Base-by-base conservation (phyloP, 2,797 vertebrate genomes). In the Pseudotriccus pelzelni region DNA sequence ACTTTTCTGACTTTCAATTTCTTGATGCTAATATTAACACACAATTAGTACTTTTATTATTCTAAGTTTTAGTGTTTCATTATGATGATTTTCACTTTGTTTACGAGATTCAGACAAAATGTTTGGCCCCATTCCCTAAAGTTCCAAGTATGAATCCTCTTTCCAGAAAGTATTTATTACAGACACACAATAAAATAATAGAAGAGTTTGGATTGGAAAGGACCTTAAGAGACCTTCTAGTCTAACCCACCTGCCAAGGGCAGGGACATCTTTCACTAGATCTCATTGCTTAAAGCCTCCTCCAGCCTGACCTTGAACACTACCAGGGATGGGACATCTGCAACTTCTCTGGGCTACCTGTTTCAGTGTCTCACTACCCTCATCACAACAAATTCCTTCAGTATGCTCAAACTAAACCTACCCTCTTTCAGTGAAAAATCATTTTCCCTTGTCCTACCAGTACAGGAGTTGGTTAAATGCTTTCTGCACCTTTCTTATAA, bases 101-200 rank as follows among this genome's bases (percentile, higher is more conserved):
- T 66, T 69, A 36, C n/a, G n/a, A 79, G 14, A 63, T 63, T 67
- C 18, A 49, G 32, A 78, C 8, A 49, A 34, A 50, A 66, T 32
- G 0, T 60, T 43, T 0, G 0, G 12, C 52, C 25, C 63, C 14
- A 47, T 52, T 67, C 22, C 24, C 10, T 77, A 14, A 63, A 34
- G 36, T 39, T 68, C 20, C 37, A 75, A 43, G 14, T 28, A 68
- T 24, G 20, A 69, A 53, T 9, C 25, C 39, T 44, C 8, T 80
- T 89, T 49, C 23, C 23, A 82, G 8, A 41, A 78, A 75, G 6
- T 52, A 24, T 53, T 70, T 37, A 22, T 25, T 68, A n/a, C 11
- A 62, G 34, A 22, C 19, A 43, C 14, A 39, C 3, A 50, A 13
- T 1, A 72, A 9, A 67, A 63, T 63, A 9, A 32, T 9, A 53